Evolutionary conservation across 2,888 invertebrate genomes (phyloP), one percentile per base, ranked within the genome.

Genomic region (Cheilosia soror): DNA sequence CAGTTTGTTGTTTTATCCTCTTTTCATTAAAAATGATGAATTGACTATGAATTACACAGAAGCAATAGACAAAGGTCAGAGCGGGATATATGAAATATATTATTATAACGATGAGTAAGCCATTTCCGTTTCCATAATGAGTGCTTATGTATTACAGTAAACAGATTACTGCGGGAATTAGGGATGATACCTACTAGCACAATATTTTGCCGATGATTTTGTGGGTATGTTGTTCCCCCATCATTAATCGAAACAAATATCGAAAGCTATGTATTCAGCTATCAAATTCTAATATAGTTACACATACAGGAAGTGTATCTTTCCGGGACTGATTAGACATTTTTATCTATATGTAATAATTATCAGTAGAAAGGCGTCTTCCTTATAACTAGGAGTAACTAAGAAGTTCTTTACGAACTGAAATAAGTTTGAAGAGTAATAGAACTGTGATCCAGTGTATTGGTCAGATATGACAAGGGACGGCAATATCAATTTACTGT

Each of bases 1-100:
- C 60, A 60, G 51, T 63, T 57, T 57, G 58, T 76, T 76, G 58
- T 29, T 51, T 9, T 60, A 60, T 68, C 51, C 42, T 49, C 13
- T 49, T 68, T 76, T 76, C 76, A 76, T 66, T 76, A 60, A 60
- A 68, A 66, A 27, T 68, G 40, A 60, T 76, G 58, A 66, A 65
- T 75, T 57, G 65, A 31, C 57, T 57, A 49, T 75, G 75, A 76
- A 68, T 76, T 58, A 66, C 58, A 66, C 51, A 76, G 51, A 76
- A 27, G 31, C 49, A 76, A 68, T 53, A 68, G 53, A 9, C 66
- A 33, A 60, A 60, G 60, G 76, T 76, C 76, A 51, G 31, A 0
- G 37, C 4, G 1, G 11, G 37, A 42, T 51, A 60, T 40, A 33
- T 75, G 29, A 57, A 58, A 42, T 58, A 58, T 60, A 31, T 44